Base-by-base conservation (phyloP, 2,797 vertebrate genomes). In the Crax fasciolata region DNA sequence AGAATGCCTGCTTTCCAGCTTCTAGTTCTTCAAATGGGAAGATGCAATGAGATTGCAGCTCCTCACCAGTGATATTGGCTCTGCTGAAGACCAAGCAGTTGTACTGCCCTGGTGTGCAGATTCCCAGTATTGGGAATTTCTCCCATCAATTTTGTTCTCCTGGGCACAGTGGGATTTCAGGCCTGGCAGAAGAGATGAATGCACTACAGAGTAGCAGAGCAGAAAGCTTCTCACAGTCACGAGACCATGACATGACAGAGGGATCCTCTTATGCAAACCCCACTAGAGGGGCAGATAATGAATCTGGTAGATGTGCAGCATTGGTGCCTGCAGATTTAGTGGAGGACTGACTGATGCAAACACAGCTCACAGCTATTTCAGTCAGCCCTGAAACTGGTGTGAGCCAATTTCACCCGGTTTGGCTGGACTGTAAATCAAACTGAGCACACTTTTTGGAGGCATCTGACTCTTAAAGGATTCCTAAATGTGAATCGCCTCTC, bases 201-300 rank as follows among this genome's bases (percentile, higher is more conserved):
- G 58, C 23, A 48, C 51, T 55, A 43, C 57, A 66, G 52, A 74
- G 57, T 20, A 78, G 74, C 1, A 3, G 65, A 93, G 76, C 68
- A 82, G 75, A 93, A 94, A 90, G 70, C 43, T 58, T 43, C 74
- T 55, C 57, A 51, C 74, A 63, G 83, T 32, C 91, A 77, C 41
- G 63, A 85, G 85, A 73, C 65, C 61, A 24, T 79, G 84, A 70
- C 70, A 61, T 10, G 58, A 66, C 52, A 94, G 73, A 92, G 43
- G 57, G 90, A 96, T 95, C 58, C 85, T 87, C 74, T 94, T 90
- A 62, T 58, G 52, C 74, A 93, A 94, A 84, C 70, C 62, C 52
- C 70, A 18, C 68, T 90, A 73, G 54, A 74, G 48, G 61, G 39
- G 62, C 41, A 79, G 72, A 72, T 77, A 88, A 67, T 14, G 23